A percentile compares a stretch with the other conserved stretches of the same genome.
Conservation (phyloP, 2,113 vertebrate genomes). For the Notarius lentiginosus region DNA sequence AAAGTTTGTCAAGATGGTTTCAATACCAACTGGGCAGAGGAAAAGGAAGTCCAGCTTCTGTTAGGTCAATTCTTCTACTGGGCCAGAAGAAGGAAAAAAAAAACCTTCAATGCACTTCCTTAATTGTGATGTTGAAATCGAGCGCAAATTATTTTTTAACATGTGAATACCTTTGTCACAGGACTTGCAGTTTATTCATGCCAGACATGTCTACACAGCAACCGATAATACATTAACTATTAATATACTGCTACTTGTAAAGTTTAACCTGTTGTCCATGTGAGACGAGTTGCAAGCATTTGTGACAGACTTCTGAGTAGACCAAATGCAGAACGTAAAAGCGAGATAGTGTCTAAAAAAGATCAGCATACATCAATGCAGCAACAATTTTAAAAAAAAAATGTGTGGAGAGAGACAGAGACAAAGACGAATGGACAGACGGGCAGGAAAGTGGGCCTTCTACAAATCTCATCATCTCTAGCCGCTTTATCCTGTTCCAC, state of each 20-base stretch:
- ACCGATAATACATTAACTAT: background rate
- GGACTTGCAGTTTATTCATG: background rate
- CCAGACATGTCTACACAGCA: background rate
- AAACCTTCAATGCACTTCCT: background rate
- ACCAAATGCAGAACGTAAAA: background rate
- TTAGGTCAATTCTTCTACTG: background rate
- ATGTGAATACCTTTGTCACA: background rate
- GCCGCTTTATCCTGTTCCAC: no score
- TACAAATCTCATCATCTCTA: no score
- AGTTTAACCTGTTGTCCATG: background rate
- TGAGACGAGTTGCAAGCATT: background rate
- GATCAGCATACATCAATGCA: background rate
- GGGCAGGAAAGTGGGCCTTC: background rate
- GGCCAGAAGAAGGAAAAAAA: no score
- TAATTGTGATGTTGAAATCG: background rate
- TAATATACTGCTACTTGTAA: background rate
- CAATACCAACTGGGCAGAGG: background rate
- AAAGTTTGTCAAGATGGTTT: background rate
- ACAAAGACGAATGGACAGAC: background rate
- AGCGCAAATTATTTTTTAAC: background rate
- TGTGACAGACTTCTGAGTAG: background rate
- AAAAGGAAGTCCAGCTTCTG: conserved; percentile 30
- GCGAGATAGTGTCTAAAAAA: background rate
- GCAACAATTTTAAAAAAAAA: background rate
- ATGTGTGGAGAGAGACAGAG: background rate